These are phyloP conservation scores for Pantherophis alleghaniensis DNA, from an alignment of 2,797 vertebrate species.

Conservation along the genomic window DNA sequence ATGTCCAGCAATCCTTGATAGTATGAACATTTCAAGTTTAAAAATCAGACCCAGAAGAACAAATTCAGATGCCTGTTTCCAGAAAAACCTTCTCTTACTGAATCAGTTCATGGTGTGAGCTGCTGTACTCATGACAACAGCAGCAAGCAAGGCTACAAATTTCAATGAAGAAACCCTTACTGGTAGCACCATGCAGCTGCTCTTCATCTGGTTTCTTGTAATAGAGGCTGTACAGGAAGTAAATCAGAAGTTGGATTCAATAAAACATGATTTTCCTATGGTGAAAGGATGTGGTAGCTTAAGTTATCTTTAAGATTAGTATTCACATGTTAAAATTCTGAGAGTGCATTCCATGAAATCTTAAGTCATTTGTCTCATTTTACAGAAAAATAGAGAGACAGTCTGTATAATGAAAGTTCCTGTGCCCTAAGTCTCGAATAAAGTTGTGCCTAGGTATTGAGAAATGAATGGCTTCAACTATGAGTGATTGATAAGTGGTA, in stretches of 20 bases:
- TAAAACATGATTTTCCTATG: not conserved
- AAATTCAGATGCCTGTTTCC: not conserved
- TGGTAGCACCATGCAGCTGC: not conserved
- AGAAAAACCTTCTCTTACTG: not conserved
- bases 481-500: not conserved
- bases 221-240: constrained; percentile 53
- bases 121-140: not conserved
- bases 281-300: not conserved
- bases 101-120: not conserved
- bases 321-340: not conserved
- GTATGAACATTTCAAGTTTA: not conserved
- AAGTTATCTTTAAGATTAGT: not conserved
- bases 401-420: not conserved
- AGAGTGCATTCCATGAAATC: not conserved
- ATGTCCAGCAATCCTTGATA: not conserved
- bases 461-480: not conserved
- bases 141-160: not conserved
- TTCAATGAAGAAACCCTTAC: not conserved
- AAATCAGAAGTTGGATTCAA: constrained; percentile 7
- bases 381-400: not conserved
- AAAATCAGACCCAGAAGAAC: not conserved
- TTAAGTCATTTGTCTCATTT: not conserved
- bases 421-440: not conserved
- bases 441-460: not conserved
- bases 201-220: constrained; percentile 50